Evolutionary conservation across 2,888 invertebrate species (phyloP).

Genomic region (Cerastoderma edule): DNA sequence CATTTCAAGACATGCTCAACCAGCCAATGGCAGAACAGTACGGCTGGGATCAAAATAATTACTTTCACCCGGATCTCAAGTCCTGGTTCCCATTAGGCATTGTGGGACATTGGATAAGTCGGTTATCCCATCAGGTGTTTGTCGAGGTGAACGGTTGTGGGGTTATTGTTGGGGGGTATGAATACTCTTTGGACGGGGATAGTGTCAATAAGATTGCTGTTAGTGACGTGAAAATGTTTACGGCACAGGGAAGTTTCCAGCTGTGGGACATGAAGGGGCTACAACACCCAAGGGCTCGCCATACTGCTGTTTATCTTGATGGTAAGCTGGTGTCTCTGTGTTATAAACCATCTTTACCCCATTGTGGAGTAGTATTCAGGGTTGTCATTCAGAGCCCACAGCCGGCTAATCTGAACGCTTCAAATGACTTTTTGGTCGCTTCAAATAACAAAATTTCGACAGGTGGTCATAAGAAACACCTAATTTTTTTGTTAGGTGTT

Average conservation of each 20-base stretch:
- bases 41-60: slow-evolving; percentile 62
- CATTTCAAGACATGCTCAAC: slow-evolving; percentile 43
- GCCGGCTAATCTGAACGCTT: no score
- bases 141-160: slow-evolving; percentile 64
- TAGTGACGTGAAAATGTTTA: slow-evolving; percentile 57
- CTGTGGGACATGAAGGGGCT: slow-evolving; percentile 56
- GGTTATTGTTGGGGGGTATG: slow-evolving; percentile 61
- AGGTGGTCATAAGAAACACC: no score
- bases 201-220: slow-evolving; percentile 51
- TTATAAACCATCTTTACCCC: neutral
- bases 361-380: no score
- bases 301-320: slow-evolving; percentile 59
- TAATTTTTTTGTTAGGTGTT: no score
- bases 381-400: no score
- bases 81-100: slow-evolving; percentile 60
- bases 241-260: slow-evolving; percentile 51
- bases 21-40: slow-evolving; percentile 33
- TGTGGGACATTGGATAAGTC: slow-evolving; percentile 29
- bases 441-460: no score
- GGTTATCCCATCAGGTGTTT: slow-evolving; percentile 51
- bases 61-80: slow-evolving; percentile 60
- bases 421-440: no score
- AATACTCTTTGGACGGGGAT: slow-evolving; percentile 53
- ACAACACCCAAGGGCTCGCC: slow-evolving; percentile 58
- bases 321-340: slow-evolving; percentile 33